Evolutionary conservation across 1,140 invertebrate species (phyloP).

Genomic region (Lepidurus couesii): DNA sequence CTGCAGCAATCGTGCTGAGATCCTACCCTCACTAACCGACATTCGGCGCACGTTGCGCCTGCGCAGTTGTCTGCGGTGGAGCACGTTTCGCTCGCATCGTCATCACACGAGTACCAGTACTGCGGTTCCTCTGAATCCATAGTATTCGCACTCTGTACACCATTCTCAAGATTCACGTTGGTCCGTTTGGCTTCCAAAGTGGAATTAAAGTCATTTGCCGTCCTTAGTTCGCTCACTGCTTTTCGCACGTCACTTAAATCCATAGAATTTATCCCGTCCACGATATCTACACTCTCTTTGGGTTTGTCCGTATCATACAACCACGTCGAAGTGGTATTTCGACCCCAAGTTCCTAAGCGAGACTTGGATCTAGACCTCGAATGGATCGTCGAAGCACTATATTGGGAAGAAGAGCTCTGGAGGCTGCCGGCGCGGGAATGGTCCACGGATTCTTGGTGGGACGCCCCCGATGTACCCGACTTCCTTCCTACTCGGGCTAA

Average conservation of each 20-base stretch:
- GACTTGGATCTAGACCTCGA: slow-evolving; percentile 36
- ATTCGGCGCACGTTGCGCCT: slow-evolving; percentile 30
- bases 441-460: slow-evolving; percentile 19
- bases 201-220: slow-evolving; percentile 11
- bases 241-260: not conserved
- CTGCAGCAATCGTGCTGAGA: slow-evolving; percentile 31
- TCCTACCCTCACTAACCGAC: slow-evolving; percentile 28
- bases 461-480: not conserved
- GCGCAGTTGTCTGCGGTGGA: slow-evolving; percentile 34
- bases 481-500: slow-evolving; percentile 21
- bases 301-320: slow-evolving; percentile 9
- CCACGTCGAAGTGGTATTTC: not conserved
- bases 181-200: not conserved
- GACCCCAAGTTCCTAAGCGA: not conserved
- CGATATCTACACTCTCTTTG: slow-evolving; percentile 8
- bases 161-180: not conserved
- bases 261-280: not conserved
- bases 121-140: slow-evolving; percentile 30
- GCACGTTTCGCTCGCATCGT: slow-evolving; percentile 34
- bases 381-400: slow-evolving; percentile 39
- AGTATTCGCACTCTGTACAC: not conserved
- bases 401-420: slow-evolving; percentile 39
- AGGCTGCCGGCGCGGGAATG: slow-evolving; percentile 37
- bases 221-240: slow-evolving; percentile 9
- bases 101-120: slow-evolving; percentile 36